Percentiles rank a stretch among this genome's conserved stretches.
phyloP scores from a whole-genome alignment of 1,140 invertebrate genomes.

The Cataglyphis hispanica region DNA sequence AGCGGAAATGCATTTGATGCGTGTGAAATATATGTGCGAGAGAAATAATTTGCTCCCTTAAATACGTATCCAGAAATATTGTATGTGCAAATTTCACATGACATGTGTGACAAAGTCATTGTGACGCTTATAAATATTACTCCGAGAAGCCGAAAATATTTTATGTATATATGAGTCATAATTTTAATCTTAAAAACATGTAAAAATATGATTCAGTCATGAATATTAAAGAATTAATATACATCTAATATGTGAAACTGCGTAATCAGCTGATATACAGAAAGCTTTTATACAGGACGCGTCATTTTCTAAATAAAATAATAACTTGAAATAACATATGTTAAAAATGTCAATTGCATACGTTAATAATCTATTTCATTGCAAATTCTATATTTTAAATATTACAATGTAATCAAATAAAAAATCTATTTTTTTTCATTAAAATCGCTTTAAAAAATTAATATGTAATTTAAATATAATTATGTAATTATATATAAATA shows the following conservation, averaged over 20 bases:
- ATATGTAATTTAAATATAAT: not conserved
- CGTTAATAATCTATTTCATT: not conserved
- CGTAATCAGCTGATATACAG: not conserved
- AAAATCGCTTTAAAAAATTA: not conserved
- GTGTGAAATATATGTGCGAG: constrained; percentile 51
- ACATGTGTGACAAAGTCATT: constrained; percentile 43
- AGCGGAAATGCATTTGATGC: constrained; percentile 60
- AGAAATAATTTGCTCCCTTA: constrained; percentile 47
- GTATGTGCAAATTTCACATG: constrained; percentile 21
- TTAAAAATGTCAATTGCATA: not conserved
- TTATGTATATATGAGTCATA: not conserved
- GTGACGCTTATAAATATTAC: not conserved
- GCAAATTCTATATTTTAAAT: not conserved
- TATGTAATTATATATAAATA: not conserved
- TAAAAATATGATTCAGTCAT: not conserved
- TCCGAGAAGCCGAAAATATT: not conserved
- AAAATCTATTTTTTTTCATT: not conserved
- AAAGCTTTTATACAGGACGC: not conserved
- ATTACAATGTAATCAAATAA: not conserved
- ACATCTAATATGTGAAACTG: not conserved
- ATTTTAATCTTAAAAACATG: constrained; percentile 23
- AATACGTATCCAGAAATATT: constrained; percentile 54
- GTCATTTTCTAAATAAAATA: too few species aligned
- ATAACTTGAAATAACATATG: too few species aligned
- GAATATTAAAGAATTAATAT: not conserved